Conservation (phyloP, 2,888 invertebrate species). For the Rotaria sp. region DNA sequence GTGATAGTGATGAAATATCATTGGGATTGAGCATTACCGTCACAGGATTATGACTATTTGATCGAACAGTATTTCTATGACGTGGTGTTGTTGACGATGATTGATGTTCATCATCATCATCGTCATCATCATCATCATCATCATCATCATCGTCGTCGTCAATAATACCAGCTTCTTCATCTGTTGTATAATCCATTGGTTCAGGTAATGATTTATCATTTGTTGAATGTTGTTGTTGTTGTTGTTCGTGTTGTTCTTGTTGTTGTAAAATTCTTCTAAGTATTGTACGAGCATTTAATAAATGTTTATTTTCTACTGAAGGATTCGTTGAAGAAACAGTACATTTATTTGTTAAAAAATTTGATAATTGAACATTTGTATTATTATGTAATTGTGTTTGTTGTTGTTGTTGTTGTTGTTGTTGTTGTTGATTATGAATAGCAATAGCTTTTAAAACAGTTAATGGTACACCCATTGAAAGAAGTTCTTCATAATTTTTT, state of each 20-base stretch:
- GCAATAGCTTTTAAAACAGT: neutral
- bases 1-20: neutral
- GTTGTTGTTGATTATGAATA: neutral
- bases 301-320: neutral
- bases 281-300: constrained; percentile 19
- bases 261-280: constrained; percentile 6
- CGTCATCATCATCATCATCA: no score
- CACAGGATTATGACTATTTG: constrained; percentile 17
- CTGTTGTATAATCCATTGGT: constrained; percentile 5
- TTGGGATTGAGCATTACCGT: neutral
- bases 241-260: neutral
- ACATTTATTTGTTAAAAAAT: neutral
- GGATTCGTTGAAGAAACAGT: neutral
- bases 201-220: neutral
- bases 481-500: constrained; percentile 13
- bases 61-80: neutral
- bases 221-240: neutral
- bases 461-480: neutral
- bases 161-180: neutral
- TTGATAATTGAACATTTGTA: neutral
- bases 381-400: neutral
- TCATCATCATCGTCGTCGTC: neutral
- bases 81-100: neutral
- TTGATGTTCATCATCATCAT: neutral
- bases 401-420: no score